phyloP scores from a whole-genome alignment of 2,113 vertebrate genomes.

The Phyllostomus hastatus region DNA sequence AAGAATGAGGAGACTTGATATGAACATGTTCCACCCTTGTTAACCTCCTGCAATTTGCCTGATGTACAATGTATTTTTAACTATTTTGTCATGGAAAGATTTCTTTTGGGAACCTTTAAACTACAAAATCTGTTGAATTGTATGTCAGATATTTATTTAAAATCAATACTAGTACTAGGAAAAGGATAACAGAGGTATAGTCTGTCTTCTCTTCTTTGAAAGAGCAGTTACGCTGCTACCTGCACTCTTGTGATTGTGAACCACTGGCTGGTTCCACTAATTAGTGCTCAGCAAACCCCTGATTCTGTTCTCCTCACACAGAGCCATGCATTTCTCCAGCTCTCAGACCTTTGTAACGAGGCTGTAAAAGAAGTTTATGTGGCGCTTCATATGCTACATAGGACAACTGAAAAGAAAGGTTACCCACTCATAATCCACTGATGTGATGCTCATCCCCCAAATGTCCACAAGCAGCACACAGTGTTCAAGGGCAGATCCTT shows the following conservation, averaged over 20 bases:
- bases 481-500: background rate
- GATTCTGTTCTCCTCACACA: background rate
- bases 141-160: background rate
- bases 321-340: background rate
- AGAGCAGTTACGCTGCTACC: background rate
- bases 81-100: background rate
- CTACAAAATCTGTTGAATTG: background rate
- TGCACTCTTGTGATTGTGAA: background rate
- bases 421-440: background rate
- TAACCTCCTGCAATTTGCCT: background rate
- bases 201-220: background rate
- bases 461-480: background rate
- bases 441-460: background rate
- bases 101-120: background rate
- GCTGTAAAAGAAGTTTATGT: conserved; percentile 32
- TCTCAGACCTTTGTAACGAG: background rate
- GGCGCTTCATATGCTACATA: background rate
- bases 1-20: background rate
- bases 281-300: background rate
- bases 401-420: conserved; percentile 16
- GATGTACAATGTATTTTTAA: background rate
- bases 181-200: background rate
- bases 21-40: background rate
- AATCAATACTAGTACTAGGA: background rate
- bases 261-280: background rate